phyloP scores from a whole-genome alignment of 1,140 invertebrate genomes.

The Apolygus lucorum region DNA sequence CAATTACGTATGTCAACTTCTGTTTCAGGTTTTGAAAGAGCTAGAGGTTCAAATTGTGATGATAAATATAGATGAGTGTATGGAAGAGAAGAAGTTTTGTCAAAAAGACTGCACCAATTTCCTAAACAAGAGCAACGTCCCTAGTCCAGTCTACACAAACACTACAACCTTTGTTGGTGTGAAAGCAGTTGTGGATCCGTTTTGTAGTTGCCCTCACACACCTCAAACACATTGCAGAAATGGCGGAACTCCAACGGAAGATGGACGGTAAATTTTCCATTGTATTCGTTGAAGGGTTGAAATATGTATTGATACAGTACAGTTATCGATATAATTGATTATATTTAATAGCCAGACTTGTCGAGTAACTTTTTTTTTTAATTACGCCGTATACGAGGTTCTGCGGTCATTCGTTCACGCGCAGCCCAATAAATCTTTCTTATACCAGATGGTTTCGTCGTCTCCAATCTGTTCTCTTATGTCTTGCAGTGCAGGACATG shows the following conservation, averaged over 20 bases:
- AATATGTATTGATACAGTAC: no score
- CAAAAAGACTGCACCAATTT: slow-evolving; percentile 62
- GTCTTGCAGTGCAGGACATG: no score
- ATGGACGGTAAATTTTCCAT: slow-evolving; percentile 41
- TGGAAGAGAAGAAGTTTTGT: slow-evolving; percentile 61
- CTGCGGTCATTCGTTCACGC: no score
- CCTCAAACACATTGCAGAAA: slow-evolving; percentile 51
- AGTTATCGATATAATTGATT: no score
- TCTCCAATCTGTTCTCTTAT: no score
- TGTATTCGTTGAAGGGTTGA: neutral
- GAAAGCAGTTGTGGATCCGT: slow-evolving; percentile 62
- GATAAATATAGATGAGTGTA: slow-evolving; percentile 80
- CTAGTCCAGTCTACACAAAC: slow-evolving; percentile 76
- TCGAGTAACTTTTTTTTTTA: no score
- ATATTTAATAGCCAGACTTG: no score
- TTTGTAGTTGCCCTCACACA: slow-evolving; percentile 55
- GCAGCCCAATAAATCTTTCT: no score
- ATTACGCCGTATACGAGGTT: no score
- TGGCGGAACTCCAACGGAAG: slow-evolving; percentile 55
- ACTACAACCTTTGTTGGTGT: slow-evolving; percentile 83
- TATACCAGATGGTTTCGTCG: no score
- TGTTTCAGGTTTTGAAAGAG: slow-evolving; percentile 51
- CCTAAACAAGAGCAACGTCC: slow-evolving; percentile 58
- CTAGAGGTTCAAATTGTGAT: slow-evolving; percentile 65
- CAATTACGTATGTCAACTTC: neutral